Conservation (phyloP, 2,797 vertebrate species). For the Acridotheres tristis region DNA sequence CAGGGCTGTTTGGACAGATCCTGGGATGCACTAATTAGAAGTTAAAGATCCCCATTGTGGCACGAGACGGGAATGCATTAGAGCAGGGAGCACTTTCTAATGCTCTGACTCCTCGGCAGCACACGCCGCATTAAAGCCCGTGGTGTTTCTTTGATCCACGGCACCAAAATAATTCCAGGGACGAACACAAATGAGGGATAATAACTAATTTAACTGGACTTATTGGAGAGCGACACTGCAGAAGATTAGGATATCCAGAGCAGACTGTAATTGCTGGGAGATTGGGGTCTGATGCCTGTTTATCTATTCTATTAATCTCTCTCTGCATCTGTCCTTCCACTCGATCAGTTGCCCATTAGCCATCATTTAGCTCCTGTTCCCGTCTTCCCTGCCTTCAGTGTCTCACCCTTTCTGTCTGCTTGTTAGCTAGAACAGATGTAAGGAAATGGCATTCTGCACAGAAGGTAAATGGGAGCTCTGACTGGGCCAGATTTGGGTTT, state of each 20-base stretch:
- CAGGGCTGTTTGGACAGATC: conserved; percentile 63
- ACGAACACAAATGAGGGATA: conserved; percentile 50
- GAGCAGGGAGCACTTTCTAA: conserved; percentile 31
- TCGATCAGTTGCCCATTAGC: conserved; percentile 62
- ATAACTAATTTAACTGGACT: conserved; percentile 48
- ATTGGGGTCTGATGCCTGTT: conserved; percentile 41
- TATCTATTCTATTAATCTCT: conserved; percentile 59
- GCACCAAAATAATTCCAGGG: conserved; percentile 50
- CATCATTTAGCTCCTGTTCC: conserved; percentile 31
- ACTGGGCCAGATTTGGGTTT: neutral
- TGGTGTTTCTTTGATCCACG: conserved; percentile 47
- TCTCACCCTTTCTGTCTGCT: conserved; percentile 41
- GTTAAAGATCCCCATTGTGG: conserved; percentile 58
- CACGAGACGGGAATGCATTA: conserved; percentile 56
- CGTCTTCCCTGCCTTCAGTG: conserved; percentile 14
- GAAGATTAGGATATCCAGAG: conserved; percentile 32
- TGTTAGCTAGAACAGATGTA: conserved; percentile 43
- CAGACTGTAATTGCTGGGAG: conserved; percentile 31
- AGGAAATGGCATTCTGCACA: conserved; percentile 5
- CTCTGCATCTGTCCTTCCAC: conserved; percentile 65
- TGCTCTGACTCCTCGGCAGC: conserved; percentile 50
- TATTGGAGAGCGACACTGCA: conserved; percentile 9
- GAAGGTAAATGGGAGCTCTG: conserved; percentile 24
- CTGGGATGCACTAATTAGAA: conserved; percentile 67
- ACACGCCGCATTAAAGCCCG: conserved; percentile 31